phyloP scores from a whole-genome alignment of 2,113 vertebrate genomes.

The Dasyornis broadbenti region DNA sequence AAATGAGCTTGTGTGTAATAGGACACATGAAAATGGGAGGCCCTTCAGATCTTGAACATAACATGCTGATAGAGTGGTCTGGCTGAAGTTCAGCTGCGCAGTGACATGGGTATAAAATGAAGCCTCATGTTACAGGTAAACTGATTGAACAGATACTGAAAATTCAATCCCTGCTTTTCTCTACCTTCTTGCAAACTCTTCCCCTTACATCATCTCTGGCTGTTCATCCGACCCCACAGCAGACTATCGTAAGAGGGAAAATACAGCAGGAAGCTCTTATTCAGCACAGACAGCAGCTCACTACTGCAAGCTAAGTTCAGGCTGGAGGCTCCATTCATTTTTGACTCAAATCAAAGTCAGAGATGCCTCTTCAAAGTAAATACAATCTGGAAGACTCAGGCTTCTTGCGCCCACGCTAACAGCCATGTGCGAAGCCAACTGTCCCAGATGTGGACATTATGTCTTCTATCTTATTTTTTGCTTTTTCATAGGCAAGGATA shows the following conservation, averaged over 20 bases:
- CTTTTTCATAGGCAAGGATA: neutral
- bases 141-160: neutral
- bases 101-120: neutral
- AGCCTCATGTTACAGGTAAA: neutral
- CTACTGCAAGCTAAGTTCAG: neutral
- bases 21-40: neutral
- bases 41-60: neutral
- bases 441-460: neutral
- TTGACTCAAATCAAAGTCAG: neutral
- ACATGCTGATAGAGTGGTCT: rapidly evolving
- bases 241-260: neutral
- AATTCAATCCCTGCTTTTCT: neutral
- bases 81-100: neutral
- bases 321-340: neutral
- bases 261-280: neutral
- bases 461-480: neutral
- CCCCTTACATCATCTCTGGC: neutral
- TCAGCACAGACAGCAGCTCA: neutral
- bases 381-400: neutral
- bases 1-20: neutral
- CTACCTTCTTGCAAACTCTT: neutral
- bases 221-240: neutral
- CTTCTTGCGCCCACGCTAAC: rapidly evolving
- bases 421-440: rapidly evolving
- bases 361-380: neutral